A percentile compares a stretch with the other conserved stretches of the same genome.
Conservation (phyloP, 2,797 vertebrate species). For the Mastacembelus armatus region DNA sequence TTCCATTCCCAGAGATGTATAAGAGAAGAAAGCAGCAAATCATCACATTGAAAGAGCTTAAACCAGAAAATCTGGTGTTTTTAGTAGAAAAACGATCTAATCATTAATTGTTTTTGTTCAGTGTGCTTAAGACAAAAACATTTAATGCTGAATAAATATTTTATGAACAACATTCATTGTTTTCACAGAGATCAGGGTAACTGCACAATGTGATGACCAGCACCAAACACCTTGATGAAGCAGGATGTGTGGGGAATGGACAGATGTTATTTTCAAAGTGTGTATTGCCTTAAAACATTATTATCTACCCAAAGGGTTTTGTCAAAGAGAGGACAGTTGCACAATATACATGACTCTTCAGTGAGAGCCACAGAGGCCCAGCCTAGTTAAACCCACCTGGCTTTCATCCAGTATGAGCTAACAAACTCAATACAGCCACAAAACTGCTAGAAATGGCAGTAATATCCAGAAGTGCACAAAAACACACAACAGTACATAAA, state of each 20-base stretch:
- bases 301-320: constrained; percentile 36
- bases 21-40: not conserved
- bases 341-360: constrained; percentile 45
- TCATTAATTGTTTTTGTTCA: not conserved
- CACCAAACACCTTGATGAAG: not conserved
- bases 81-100: not conserved
- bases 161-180: not conserved
- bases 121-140: not conserved
- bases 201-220: not conserved
- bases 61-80: not conserved
- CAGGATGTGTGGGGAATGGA: not conserved
- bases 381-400: constrained; percentile 56
- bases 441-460: constrained; percentile 43
- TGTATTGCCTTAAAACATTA: constrained; percentile 31
- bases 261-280: constrained; percentile 29
- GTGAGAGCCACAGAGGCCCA: constrained; percentile 37
- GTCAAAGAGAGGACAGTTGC: constrained; percentile 34
- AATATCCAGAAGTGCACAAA: constrained; percentile 35
- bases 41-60: not conserved
- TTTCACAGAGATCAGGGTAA: constrained; percentile 1
- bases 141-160: constrained; percentile 12
- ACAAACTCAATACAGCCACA: constrained; percentile 43
- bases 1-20: no score
- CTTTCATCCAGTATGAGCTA: constrained; percentile 41
- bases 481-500: constrained; percentile 30